Conservation (phyloP, 2,113 vertebrate species). For the Syrmaticus mikado region DNA sequence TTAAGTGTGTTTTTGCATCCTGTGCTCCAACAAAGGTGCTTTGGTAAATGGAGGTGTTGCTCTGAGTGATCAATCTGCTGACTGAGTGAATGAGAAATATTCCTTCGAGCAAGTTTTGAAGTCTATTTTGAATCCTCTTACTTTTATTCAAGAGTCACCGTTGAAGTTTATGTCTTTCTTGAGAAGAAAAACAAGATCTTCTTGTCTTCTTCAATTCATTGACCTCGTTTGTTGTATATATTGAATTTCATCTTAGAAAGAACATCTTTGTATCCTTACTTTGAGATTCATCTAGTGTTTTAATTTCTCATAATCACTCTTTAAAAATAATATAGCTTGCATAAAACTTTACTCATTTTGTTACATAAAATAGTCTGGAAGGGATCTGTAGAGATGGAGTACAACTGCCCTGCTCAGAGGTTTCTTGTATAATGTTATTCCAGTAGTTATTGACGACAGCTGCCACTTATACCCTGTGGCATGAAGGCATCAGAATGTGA, state of each 20-base stretch:
- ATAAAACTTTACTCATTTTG: accelerated
- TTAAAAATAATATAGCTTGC: background rate
- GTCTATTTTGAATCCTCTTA: background rate
- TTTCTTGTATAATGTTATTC: background rate
- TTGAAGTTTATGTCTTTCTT: background rate
- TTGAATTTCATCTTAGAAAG: background rate
- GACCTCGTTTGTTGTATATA: accelerated
- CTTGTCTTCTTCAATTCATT: background rate
- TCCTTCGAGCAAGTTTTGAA: background rate
- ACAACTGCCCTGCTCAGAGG: background rate
- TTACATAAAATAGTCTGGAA: background rate
- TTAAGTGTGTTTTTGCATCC: background rate
- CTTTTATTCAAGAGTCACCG: background rate
- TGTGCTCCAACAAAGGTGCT: background rate
- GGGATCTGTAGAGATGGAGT: background rate
- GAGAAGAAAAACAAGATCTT: background rate
- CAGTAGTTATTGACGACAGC: background rate
- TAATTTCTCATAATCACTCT: background rate
- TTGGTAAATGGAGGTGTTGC: background rate
- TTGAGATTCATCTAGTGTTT: accelerated
- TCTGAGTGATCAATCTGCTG: background rate
- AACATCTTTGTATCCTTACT: background rate
- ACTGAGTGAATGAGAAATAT: background rate
- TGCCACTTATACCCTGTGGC: background rate
- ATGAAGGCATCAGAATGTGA: background rate